Base-by-base conservation (phyloP, 2,113 vertebrate genomes). In the Melanostigma gelatinosum region DNA sequence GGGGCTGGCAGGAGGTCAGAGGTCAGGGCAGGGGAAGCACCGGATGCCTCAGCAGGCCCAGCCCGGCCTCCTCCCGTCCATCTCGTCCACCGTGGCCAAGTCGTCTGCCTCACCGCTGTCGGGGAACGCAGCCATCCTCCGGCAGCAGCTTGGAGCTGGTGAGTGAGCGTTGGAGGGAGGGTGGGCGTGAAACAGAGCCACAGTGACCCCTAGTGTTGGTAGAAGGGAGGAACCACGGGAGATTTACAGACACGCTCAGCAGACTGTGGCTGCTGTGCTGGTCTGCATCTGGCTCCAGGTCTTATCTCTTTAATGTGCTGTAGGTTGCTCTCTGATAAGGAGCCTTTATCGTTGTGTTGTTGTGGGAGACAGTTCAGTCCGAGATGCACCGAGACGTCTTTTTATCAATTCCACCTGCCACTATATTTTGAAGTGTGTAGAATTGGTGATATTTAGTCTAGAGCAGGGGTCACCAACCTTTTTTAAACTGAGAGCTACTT, bases 91-190 rank as follows among this genome's bases (percentile, higher is more conserved):
- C 8, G 84, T 83, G 82, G 96, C 94, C 5, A 94, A 94, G 71
- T 95, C 96, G 0, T 95, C 96, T 0, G 96, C 96, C 13, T 95
- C 96, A 0, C 94, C 94, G 2, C 94, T 93, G 16, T 93, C 94
- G 0, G 94, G 95, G 29, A 95, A 94, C 40, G 92, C 94, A 4
- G 93, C 93, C 84, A 94, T 97, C 83, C 95, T 96, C 83, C 92
- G 94, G 77, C 96, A 96, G 93, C 94, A 96, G 83, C 95, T 96
- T 8, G 93, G 94, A 78, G 95, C 96, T 36, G 96, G 97, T 97
- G 93, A 94, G 96, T 91, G 75, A 50, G 15, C 1, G 72, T 10
- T 3, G 8, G 70, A 32, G n/a, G 50, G 32, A 44, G 44, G 60
- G 7, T 11, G 32, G 44, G 20, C 6, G 50, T 64, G 65, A 15